These are phyloP conservation scores for Cheilosia vernalis DNA, from an alignment of 2,888 invertebrate species.

Conservation along the genomic window DNA sequence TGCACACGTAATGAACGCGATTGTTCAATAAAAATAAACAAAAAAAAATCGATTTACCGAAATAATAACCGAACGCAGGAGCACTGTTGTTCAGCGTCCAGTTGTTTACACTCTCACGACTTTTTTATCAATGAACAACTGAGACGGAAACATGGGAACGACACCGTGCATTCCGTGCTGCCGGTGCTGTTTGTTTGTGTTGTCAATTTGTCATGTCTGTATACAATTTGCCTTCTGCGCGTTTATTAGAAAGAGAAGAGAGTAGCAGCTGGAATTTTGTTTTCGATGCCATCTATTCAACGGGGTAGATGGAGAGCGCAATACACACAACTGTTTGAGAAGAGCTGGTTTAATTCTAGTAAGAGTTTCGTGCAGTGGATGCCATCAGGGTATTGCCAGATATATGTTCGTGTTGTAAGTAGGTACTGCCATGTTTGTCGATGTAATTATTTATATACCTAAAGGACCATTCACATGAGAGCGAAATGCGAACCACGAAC, in stretches of 20 bases:
- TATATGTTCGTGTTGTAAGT: neutral
- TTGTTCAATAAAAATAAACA: conserved; percentile 15
- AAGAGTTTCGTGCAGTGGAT: conserved; percentile 19
- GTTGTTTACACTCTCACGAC: conserved; percentile 72
- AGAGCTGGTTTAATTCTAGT: conserved; percentile 13
- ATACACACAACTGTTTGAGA: conserved; percentile 31
- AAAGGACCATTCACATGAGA: too few species aligned
- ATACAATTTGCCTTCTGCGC: conserved; percentile 40
- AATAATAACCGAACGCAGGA: conserved; percentile 33
- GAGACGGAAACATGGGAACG: conserved; percentile 47
- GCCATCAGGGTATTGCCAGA: conserved; percentile 33
- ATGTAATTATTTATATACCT: neutral
- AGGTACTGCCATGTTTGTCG: neutral
- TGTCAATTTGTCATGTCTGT: neutral
- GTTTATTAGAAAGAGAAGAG: conserved; percentile 17
- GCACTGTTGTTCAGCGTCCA: conserved; percentile 9
- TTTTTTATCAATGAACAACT: conserved; percentile 73
- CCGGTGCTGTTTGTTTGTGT: conserved; percentile 21
- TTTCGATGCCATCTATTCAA: neutral
- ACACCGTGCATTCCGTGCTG: conserved; percentile 41
- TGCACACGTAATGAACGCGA: conserved; percentile 17
- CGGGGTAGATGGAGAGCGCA: neutral
- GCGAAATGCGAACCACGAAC: too few species aligned
- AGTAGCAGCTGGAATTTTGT: conserved; percentile 5
- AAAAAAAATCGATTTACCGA: conserved; percentile 39